These are phyloP conservation scores for Watsonalla cultraria DNA, from an alignment of 2,888 invertebrate species.

Conservation along the genomic window DNA sequence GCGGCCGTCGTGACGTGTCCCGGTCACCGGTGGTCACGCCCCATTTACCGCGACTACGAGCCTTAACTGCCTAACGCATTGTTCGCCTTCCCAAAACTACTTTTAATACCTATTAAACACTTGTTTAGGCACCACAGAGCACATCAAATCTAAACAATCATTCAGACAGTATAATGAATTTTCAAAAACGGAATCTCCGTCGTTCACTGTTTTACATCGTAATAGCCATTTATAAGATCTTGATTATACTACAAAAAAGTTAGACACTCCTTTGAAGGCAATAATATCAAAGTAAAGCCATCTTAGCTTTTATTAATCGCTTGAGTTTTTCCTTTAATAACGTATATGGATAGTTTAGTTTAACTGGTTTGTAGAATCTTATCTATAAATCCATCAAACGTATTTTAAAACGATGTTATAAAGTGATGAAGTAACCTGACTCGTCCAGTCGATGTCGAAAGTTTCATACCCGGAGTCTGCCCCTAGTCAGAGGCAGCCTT, in stretches of 20 bases:
- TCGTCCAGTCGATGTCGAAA: background rate
- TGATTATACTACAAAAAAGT: no score
- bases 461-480: background rate
- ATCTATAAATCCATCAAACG: background rate
- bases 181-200: background rate
- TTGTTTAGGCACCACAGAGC: slow-evolving; percentile 18
- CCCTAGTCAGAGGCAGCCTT: background rate
- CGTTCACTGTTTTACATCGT: no score
- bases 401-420: background rate
- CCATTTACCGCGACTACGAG: slow-evolving; percentile 53
- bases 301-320: no score
- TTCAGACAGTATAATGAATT: background rate
- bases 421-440: background rate
- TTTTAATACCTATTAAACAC: slow-evolving; percentile 25
- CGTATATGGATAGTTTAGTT: background rate
- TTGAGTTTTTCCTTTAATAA: no score
- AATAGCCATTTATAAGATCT: no score
- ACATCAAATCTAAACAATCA: background rate
- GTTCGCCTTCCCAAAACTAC: slow-evolving; percentile 34
- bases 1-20: slow-evolving; percentile 56
- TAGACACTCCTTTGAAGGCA: no score
- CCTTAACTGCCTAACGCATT: slow-evolving; percentile 40
- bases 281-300: no score
- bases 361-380: background rate
- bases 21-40: slow-evolving; percentile 59